Percentiles rank a stretch among this genome's conserved stretches.
Conservation (phyloP, 2,113 vertebrate genomes). For the Pelecanus crispus region DNA sequence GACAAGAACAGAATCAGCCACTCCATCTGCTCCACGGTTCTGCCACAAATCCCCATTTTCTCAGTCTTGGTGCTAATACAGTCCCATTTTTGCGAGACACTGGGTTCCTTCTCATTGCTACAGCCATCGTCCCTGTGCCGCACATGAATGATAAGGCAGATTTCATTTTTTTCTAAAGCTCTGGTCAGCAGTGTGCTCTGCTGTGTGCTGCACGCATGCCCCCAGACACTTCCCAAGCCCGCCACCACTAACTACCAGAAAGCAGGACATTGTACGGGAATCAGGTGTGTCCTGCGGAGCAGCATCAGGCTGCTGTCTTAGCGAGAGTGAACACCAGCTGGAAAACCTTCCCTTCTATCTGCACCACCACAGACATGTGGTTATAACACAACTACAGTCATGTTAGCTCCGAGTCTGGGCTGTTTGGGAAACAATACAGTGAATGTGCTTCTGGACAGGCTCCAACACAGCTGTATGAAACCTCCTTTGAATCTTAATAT, state of each 20-base stretch:
- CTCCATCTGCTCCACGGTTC: not conserved
- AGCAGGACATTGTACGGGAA: not conserved
- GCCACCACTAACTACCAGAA: not conserved
- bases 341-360: not conserved
- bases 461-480: not conserved
- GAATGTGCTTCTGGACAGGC: not conserved
- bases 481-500: not conserved
- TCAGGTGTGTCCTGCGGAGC: not conserved
- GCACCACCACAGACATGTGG: not conserved
- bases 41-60: not conserved
- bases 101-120: not conserved
- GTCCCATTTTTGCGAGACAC: not conserved
- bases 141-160: not conserved
- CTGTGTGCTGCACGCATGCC: fast-evolving
- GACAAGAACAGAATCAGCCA: not conserved
- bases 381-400: not conserved
- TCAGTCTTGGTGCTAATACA: not conserved
- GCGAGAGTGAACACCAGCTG: not conserved
- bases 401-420: not conserved
- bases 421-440: not conserved
- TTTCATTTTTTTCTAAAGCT: not conserved
- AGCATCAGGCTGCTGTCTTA: not conserved
- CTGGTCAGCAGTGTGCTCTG: not conserved
- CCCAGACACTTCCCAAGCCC: not conserved
- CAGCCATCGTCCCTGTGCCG: not conserved